phyloP scores from a whole-genome alignment of 2,113 vertebrate genomes.

The Gracilinanus agilis region DNA sequence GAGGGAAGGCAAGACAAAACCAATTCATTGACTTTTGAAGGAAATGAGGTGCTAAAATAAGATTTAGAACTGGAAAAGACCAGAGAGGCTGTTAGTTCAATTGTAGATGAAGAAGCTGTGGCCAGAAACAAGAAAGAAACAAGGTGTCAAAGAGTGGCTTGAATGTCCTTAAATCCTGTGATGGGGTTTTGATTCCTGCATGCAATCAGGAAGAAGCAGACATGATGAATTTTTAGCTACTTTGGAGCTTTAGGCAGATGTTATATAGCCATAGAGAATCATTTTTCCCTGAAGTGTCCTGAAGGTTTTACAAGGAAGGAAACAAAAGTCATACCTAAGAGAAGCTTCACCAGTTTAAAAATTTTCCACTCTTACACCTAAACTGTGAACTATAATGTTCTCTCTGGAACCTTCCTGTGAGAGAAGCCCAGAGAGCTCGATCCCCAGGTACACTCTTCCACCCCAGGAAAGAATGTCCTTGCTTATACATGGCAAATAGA shows the following conservation, averaged over 20 bases:
- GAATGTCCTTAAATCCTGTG: neutral
- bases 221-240: neutral
- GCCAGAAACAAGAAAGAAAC: neutral
- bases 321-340: neutral
- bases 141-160: neutral
- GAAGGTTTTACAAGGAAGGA: neutral
- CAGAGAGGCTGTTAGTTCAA: neutral
- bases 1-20: neutral
- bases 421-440: neutral
- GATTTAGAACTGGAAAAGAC: neutral
- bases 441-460: neutral
- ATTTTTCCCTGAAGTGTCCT: neutral
- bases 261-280: neutral
- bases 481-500: neutral
- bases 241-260: neutral
- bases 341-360: neutral
- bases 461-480: neutral
- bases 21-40: neutral
- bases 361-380: neutral
- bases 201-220: neutral
- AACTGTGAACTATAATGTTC: neutral
- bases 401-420: neutral
- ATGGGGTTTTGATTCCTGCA: neutral
- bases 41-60: neutral
- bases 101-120: neutral